phyloP scores from a whole-genome alignment of 2,113 vertebrate species.

The Tetraodon nigroviridis region DNA sequence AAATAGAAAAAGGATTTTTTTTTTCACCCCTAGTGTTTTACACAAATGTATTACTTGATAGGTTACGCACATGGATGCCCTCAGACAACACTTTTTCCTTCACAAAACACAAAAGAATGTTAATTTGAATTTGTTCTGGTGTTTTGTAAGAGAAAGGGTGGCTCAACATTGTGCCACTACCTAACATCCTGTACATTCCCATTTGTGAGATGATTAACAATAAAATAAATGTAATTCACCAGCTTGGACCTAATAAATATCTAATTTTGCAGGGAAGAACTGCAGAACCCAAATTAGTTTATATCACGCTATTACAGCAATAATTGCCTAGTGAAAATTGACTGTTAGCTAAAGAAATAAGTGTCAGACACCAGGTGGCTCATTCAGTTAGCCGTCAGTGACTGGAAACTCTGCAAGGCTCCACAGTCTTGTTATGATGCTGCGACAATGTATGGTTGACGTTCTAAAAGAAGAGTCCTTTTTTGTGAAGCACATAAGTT shows the following conservation, averaged over 20 bases:
- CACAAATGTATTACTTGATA: no score
- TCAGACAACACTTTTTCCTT: no score
- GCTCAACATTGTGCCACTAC: neutral
- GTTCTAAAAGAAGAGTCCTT: neutral
- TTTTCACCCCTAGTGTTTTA: no score
- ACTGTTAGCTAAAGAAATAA: slow-evolving; percentile 10
- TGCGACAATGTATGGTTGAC: slow-evolving; percentile 13
- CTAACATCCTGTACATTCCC: slow-evolving; percentile 27
- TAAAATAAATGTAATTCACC: slow-evolving; percentile 12
- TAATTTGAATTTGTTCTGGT: neutral
- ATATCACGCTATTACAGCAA: neutral
- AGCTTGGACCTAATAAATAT: slow-evolving; percentile 2
- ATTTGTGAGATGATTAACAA: slow-evolving; percentile 3
- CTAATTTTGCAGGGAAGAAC: slow-evolving; percentile 13
- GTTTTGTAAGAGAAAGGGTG: neutral
- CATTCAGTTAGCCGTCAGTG: neutral
- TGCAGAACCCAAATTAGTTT: slow-evolving; percentile 10
- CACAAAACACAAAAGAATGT: no score
- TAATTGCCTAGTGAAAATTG: slow-evolving; percentile 27
- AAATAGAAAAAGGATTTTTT: no score
- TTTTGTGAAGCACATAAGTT: neutral
- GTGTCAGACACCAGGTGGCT: slow-evolving; percentile 20
- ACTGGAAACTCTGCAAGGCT: neutral
- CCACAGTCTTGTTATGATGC: slow-evolving; percentile 4
- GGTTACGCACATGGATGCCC: no score